Base-by-base conservation (phyloP, 2,113 vertebrate genomes). In the Nanorana parkeri region DNA sequence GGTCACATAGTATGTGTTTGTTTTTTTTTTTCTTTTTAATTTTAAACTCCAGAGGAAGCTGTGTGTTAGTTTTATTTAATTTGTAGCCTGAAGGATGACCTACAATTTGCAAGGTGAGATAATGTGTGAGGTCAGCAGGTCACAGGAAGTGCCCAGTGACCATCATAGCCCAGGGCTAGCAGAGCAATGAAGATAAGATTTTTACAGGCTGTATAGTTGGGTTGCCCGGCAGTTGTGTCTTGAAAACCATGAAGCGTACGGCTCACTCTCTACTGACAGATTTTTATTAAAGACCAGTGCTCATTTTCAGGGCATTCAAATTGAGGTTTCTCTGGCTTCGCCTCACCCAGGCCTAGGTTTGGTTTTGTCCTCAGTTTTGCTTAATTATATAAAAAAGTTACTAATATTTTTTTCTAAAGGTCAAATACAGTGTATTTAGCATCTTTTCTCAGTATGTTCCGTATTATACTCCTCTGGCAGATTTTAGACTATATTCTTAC, bases 401-500 rank as follows among this genome's bases (percentile, higher is more conserved):
- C 69, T 82, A 74, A 74, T 71, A 71, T 75, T 82, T 82, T n/a
- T 74, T 81, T 82, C 71, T 82, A 82, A 82, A 82, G 80, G 80
- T 82, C 80, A 82, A 82, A 82, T 82, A 82, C 71, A 66, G 61
- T 82, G 61, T 82, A 75, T 82, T 82, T 82, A 82, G 71, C 71
- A 82, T 68, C 24, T 66, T 68, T 58, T 74, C 71, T 58, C 68
- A 51, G 47, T 82, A 75, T 82, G 69, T 82, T 82, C 80, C 80
- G 68, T 75, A 75, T 82, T 82, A 75, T 82, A 54, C 80, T 82
- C 80, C 71, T 80, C 66, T 82, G 61, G 80, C 69, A 82, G 80
- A 75, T 75, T 82, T 82, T 82, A 75, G 71, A 75, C 73, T 82
- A 75, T 82, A 82, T 82, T 82, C 80, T 75, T 82, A 82, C 80